Conservation (phyloP, 2,113 vertebrate species). For the Cyanoderma ruficeps region DNA sequence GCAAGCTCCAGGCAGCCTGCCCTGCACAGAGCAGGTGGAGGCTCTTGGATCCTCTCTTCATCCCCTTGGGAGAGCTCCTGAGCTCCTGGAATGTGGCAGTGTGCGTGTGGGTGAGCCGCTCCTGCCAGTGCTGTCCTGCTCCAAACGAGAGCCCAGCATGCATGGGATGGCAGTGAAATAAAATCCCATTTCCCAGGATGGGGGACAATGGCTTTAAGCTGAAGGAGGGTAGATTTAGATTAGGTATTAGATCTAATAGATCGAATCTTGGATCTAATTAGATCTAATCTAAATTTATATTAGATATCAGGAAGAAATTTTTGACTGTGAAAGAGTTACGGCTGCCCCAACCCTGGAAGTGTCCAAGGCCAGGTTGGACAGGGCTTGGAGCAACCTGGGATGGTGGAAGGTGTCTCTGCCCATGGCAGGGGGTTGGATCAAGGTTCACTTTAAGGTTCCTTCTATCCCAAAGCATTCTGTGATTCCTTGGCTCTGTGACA, state of each 20-base stretch:
- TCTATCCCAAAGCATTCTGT: background rate
- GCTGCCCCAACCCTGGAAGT: background rate
- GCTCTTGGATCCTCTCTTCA: background rate
- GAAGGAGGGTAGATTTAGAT: background rate
- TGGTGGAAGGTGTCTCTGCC: background rate
- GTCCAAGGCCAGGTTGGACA: accelerated
- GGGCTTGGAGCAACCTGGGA: background rate
- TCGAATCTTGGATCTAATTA: no score
- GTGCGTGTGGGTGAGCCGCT: background rate
- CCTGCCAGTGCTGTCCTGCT: background rate
- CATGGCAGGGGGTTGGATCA: background rate
- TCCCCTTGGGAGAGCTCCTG: background rate
- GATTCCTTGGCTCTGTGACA: background rate
- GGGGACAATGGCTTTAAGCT: accelerated
- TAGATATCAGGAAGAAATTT: background rate
- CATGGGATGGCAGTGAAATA: background rate
- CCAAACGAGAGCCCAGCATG: background rate
- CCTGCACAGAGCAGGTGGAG: background rate
- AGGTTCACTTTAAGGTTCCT: background rate
- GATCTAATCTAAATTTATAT: no score
- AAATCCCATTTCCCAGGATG: background rate
- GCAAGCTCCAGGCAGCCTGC: background rate
- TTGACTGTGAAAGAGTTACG: background rate
- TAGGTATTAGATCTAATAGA: no score
- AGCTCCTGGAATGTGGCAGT: background rate